Conservation (phyloP, 2,113 vertebrate genomes). For the Platysteira castanea region DNA sequence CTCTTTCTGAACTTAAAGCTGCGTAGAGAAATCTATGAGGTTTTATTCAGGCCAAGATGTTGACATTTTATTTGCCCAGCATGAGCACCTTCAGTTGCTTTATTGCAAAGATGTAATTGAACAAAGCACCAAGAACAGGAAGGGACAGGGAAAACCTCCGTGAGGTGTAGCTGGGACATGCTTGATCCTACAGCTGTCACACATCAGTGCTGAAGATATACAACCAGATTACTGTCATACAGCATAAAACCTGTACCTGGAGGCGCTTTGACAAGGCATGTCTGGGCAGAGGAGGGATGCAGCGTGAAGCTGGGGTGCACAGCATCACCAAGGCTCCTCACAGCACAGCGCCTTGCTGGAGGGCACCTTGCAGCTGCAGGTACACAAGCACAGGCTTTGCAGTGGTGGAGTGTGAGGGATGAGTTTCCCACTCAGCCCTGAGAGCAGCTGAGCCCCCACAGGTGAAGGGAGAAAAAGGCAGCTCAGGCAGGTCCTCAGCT, state of each 20-base stretch:
- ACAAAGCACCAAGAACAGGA: background rate
- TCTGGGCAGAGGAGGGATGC: background rate
- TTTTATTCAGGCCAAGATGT: background rate
- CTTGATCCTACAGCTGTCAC: background rate
- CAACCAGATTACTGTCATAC: background rate
- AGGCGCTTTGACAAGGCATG: background rate
- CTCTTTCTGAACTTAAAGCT: background rate
- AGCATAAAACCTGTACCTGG: background rate
- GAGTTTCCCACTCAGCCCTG: background rate
- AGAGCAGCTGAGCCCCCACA: background rate
- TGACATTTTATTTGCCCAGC: background rate
- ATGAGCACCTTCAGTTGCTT: background rate
- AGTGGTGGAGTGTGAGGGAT: fast-evolving
- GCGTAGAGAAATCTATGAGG: background rate
- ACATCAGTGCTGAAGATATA: background rate
- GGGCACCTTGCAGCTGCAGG: background rate
- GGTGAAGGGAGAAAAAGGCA: background rate
- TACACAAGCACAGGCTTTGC: background rate
- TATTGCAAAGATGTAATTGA: background rate
- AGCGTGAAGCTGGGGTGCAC: background rate
- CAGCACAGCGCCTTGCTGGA: background rate
- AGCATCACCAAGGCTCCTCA: background rate
- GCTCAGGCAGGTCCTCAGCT: background rate
- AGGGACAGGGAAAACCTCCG: background rate
- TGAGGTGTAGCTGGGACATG: background rate